phyloP scores from a whole-genome alignment of 2,888 invertebrate genomes.

The Xanthia icteritia region DNA sequence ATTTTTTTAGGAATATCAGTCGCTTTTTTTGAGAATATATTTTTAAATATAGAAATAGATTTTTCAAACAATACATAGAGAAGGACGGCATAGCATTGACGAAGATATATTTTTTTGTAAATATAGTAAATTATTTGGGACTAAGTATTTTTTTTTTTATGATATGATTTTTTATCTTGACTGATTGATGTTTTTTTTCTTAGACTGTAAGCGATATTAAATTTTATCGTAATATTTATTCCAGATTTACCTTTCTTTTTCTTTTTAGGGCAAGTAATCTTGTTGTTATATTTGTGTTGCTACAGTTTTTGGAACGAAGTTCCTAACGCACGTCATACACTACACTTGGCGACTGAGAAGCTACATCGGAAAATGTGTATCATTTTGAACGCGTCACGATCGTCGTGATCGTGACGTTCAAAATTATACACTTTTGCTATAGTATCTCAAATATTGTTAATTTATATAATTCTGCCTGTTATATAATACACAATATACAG shows the following conservation, averaged over 20 bases:
- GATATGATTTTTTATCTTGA: background rate
- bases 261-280: too few relatives aligned
- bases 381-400: background rate
- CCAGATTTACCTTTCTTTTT: background rate
- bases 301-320: background rate
- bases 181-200: background rate
- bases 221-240: background rate
- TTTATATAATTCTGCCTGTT: background rate
- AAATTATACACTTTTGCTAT: background rate
- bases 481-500: background rate
- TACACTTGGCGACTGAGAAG: background rate
- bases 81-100: slow-evolving; percentile 48
- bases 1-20: slow-evolving; percentile 36
- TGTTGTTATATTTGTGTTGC: background rate
- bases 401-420: too few relatives aligned
- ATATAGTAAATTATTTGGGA: slow-evolving; percentile 5
- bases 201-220: background rate
- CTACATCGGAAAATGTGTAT: too few relatives aligned
- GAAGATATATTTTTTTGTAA: background rate
- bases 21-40: slow-evolving; percentile 34
- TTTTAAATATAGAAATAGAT: slow-evolving; percentile 25
- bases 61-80: slow-evolving; percentile 14
- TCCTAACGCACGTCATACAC: background rate
- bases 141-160: background rate
- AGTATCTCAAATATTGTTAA: background rate